These are phyloP conservation scores for Megalops cyprinoides DNA, from an alignment of 2,797 vertebrate genomes.

Conservation along the genomic window DNA sequence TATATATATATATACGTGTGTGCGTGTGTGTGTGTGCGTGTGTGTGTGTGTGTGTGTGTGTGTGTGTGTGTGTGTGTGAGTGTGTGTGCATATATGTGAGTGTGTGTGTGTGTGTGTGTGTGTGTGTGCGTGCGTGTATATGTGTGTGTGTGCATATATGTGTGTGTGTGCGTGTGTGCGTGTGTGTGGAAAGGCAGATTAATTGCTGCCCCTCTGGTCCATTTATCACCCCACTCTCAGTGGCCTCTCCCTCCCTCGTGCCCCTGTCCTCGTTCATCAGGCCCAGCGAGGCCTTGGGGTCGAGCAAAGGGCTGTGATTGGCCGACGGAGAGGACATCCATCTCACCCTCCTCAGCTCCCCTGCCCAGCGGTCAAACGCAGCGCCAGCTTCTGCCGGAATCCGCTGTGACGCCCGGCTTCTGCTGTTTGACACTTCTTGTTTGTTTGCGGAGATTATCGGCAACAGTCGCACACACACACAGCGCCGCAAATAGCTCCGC, in stretches of 20 bases:
- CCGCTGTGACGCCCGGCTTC: no score
- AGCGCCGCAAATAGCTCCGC: background rate
- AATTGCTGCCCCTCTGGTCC: constrained; percentile 85
- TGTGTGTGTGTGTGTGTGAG: no score
- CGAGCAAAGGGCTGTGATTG: background rate
- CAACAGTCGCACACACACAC: background rate
- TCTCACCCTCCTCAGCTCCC: background rate
- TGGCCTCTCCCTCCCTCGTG: constrained; percentile 24
- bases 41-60: no score
- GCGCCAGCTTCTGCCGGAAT: no score
- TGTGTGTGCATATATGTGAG: background rate
- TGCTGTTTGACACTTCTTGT: background rate
- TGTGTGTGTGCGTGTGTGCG: constrained; percentile 51
- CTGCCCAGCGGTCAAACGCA: no score
- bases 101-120: constrained; percentile 53
- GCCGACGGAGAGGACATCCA: background rate
- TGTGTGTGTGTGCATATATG: background rate
- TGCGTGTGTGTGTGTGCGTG: no score
- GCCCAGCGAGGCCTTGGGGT: background rate
- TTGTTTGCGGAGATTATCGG: background rate
- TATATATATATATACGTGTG: no score
- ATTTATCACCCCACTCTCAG: constrained; percentile 78
- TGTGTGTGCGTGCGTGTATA: background rate
- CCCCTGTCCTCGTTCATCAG: constrained; percentile 74
- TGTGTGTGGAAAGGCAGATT: constrained; percentile 74